phyloP scores from a whole-genome alignment of 2,888 invertebrate genomes.

The Laspeyria flexula region DNA sequence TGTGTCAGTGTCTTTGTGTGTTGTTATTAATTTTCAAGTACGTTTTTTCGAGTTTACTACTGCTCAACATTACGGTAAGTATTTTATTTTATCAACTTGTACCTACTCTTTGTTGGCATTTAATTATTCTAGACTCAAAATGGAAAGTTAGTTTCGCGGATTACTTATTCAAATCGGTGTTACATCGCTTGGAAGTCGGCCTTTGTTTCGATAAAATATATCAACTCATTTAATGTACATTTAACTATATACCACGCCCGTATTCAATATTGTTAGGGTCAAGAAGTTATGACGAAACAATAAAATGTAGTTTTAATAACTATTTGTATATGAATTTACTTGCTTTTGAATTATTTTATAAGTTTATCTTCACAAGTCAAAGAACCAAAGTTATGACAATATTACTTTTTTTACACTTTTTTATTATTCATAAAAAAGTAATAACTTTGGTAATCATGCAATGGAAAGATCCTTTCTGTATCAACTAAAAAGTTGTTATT shows the following conservation, averaged over 20 bases:
- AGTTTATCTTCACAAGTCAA: no score
- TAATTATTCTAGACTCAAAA: slow-evolving; percentile 22
- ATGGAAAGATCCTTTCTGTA: no score
- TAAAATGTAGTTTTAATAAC: not conserved
- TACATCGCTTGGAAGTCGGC: slow-evolving; percentile 4
- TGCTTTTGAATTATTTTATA: no score
- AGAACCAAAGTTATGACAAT: no score
- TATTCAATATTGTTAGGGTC: not conserved
- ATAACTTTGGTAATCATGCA: no score
- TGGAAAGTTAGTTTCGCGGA: slow-evolving; percentile 31
- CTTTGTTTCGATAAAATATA: slow-evolving; percentile 10
- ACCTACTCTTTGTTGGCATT: slow-evolving; percentile 26
- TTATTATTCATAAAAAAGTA: no score
- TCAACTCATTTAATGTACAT: slow-evolving; percentile 6
- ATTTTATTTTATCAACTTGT: slow-evolving; percentile 26
- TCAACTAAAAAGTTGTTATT: no score
- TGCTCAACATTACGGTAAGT: slow-evolving; percentile 46
- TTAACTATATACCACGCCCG: slow-evolving; percentile 32
- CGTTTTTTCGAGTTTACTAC: slow-evolving; percentile 34
- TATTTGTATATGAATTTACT: no score
- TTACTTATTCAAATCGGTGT: slow-evolving; percentile 25
- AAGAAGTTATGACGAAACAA: not conserved
- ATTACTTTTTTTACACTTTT: no score
- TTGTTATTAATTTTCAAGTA: slow-evolving; percentile 33
- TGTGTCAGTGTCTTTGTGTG: slow-evolving; percentile 44